Evolutionary conservation across 1,140 invertebrate genomes (phyloP), one percentile per base, ranked within the genome.

Genomic region (Drosophila jambulina): DNA sequence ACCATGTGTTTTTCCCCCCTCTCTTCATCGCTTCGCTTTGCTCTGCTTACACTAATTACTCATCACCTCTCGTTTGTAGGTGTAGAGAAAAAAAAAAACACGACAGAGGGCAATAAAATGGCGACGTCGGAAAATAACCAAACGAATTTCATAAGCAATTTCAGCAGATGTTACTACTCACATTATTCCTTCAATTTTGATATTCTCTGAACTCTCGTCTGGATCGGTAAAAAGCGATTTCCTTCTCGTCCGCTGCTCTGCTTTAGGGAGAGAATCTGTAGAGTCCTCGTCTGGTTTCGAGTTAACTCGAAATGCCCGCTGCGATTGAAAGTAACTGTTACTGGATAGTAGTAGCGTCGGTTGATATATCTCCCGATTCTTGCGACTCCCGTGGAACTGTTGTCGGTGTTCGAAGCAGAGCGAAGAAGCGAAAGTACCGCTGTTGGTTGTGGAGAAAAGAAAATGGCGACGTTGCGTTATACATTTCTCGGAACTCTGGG

Each of bases 381-480:
- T 81, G 56, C 32, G 67, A 63, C 85, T 82, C 78, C 86, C 75
- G 65, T 79, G 71, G 86, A 85, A 81, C 78, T 85, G 85, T 61
- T 85, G 86, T 69, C 68, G 80, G 56, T 80, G 85, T 87, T 87
- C 84, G 76, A 25, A 60, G 83, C 83, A 88, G 80, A 78, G 74
- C 70, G 79, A 92, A 90, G 80, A 91, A 87, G 88, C 91, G 64
- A 78, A 71, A 86, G 74, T 84, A 40, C 78, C 87, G 84, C 85
- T 92, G 82, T 90, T 91, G 77, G 90, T 86, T 62, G 83, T 76
- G 75, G 78, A 91, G 78, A 92, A 92, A 91, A 92, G 82, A 92
- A 92, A 92, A 92, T 92, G 91, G 91, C 91, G 91, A 76, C 87
- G 63, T 86, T 78, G 72, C 64, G 91, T 91, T 91, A 85, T 77